Base-by-base conservation (phyloP, 2,797 vertebrate genomes). In the Cetoscarus ocellatus region DNA sequence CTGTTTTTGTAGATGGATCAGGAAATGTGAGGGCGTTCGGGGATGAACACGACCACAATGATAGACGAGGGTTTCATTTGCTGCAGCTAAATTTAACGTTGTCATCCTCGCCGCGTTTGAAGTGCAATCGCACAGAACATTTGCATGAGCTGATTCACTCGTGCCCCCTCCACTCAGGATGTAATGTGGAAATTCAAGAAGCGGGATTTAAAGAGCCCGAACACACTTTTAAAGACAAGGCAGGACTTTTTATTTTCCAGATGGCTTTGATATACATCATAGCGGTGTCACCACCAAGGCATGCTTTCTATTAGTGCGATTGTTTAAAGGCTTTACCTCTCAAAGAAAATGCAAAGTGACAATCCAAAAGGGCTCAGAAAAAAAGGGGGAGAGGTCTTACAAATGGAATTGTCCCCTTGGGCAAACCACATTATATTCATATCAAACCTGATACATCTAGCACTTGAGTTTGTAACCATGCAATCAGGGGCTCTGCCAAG, bases 401-500 rank as follows among this genome's bases (percentile, higher is more conserved):
- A 85, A 72, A 86, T 90, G 88, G 82, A 92, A 87, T 86, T 80
- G 85, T 92, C 88, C 90, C 91, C 80, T 60, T 73, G 82, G 86
- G 89, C 78, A 88, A 88, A 90, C 83, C 74, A 52, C 85, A 83
- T 81, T 79, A 86, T 86, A 88, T 85, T 88, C 74, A 85, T 89
- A 91, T 89, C 87, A 90, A 91, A 84, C 73, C 73, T 60, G 80
- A 87, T 86, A 81, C 79, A 86, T 93, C 84, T 61, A 86, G 73
- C 79, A 79, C 77, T 90, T 85, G 65, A 57, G 73, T 82, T 79
- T 89, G 80, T 84, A 88, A 91, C 91, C 82, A 62, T 87, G 88
- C 86, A 93, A 94, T 93, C 93, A 94, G 68, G 70, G 62, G 45
- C 69, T 70, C 73, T 80, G 91, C 91, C 91, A 93, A 90, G 86